A percentile compares a stretch with the other conserved stretches of the same genome.
Conservation (phyloP, 2,113 vertebrate species). For the Perognathus longimembris region DNA sequence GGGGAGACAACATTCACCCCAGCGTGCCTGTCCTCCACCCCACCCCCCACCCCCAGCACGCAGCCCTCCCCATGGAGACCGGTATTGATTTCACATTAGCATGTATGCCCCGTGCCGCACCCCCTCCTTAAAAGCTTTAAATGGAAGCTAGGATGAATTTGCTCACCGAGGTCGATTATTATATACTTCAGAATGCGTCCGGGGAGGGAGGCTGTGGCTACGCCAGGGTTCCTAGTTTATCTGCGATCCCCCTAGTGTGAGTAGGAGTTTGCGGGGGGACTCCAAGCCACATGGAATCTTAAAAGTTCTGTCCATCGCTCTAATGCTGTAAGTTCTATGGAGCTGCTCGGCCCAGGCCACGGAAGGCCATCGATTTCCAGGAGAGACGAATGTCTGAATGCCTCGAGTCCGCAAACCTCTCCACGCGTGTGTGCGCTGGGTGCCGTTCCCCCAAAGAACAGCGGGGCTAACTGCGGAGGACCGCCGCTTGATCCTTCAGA, state of each 20-base stretch:
- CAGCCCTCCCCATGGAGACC: background rate
- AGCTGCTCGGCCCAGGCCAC: background rate
- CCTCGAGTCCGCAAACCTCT: too few relatives aligned
- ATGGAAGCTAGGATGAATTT: constrained; percentile 1
- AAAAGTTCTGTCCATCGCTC: background rate
- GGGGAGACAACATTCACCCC: background rate
- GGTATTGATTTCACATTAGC: background rate
- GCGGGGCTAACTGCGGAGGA: too few relatives aligned
- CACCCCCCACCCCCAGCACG: too few relatives aligned
- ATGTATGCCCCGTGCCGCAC: background rate
- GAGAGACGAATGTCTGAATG: background rate
- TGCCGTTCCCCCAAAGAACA: too few relatives aligned
- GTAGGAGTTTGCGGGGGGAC: background rate
- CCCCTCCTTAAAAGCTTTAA: background rate
- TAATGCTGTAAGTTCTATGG: background rate
- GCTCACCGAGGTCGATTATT: background rate
- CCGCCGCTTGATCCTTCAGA: too few relatives aligned
- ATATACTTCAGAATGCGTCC: background rate
- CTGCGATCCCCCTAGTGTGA: background rate
- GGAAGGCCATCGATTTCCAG: background rate
- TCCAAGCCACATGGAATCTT: background rate
- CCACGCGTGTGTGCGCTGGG: too few relatives aligned
- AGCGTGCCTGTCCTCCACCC: background rate
- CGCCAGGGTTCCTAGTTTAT: background rate
- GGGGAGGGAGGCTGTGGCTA: background rate